phyloP scores from a whole-genome alignment of 2,888 invertebrate species.

The Drosophila merina region DNA sequence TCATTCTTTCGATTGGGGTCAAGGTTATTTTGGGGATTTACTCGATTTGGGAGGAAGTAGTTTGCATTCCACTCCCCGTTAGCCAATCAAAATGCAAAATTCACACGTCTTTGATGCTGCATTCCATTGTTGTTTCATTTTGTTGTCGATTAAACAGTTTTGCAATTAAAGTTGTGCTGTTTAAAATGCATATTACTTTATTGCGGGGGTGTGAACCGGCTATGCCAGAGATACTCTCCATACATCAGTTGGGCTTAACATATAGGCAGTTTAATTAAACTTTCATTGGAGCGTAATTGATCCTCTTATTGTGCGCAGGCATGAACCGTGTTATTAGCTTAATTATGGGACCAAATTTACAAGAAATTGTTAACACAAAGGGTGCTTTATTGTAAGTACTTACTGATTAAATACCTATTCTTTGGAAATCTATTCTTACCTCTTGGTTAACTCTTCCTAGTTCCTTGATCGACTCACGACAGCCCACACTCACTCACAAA shows the following conservation, averaged over 20 bases:
- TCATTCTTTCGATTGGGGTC: constrained; percentile 25
- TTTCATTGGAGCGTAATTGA: constrained; percentile 32
- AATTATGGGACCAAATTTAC: constrained; percentile 16
- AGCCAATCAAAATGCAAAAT: constrained; percentile 8
- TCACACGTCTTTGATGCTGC: constrained; percentile 31
- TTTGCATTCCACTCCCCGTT: constrained; percentile 7
- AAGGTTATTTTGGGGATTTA: constrained; percentile 28
- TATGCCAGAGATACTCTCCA: background rate
- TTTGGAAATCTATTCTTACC: too few relatives aligned
- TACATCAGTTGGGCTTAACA: background rate
- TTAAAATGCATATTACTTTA: constrained; percentile 44
- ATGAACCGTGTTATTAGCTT: constrained; percentile 25
- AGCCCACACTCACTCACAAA: background rate
- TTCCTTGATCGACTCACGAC: background rate
- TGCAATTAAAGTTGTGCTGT: constrained; percentile 49
- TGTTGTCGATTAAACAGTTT: constrained; percentile 21
- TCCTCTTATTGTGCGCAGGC: constrained; percentile 34
- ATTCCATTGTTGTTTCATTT: constrained; percentile 16
- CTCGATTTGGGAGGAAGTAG: constrained; percentile 22
- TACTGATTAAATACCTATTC: too few relatives aligned
- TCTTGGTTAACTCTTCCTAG: background rate
- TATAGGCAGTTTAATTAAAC: constrained; percentile 36
- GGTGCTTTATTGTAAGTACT: background rate
- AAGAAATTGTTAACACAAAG: constrained; percentile 3
- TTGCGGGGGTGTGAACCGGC: constrained; percentile 39